A percentile compares a stretch with the other conserved stretches of the same genome.
phyloP scores from a whole-genome alignment of 2,113 vertebrate species.

The Atractosteus spatula region DNA sequence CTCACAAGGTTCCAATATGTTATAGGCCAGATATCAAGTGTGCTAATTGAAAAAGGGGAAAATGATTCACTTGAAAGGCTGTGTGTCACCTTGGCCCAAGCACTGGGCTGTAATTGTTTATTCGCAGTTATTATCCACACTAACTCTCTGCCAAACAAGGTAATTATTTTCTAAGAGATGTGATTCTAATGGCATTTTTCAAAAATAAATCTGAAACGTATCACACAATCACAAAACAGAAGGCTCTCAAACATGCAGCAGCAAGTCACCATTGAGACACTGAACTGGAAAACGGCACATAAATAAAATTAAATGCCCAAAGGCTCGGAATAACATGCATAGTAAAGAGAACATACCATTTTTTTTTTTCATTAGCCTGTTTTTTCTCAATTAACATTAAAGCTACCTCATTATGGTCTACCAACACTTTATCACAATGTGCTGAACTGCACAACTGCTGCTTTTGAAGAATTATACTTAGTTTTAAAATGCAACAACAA shows the following conservation, averaged over 20 bases:
- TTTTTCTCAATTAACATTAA: too few relatives aligned
- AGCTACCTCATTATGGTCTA: too few relatives aligned
- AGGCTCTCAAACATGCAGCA: not conserved
- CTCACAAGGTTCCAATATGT: not conserved
- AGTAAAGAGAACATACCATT: too few relatives aligned
- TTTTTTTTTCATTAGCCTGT: too few relatives aligned
- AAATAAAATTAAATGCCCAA: not conserved
- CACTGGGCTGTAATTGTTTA: constrained; percentile 1
- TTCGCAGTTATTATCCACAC: constrained; percentile 1
- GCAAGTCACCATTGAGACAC: not conserved
- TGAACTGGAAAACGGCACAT: not conserved
- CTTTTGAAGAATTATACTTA: too few relatives aligned
- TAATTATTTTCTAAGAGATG: not conserved
- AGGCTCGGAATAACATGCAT: too few relatives aligned
- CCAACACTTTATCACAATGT: too few relatives aligned
- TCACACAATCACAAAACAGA: not conserved
- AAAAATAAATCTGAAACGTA: not conserved
- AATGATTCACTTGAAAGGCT: not conserved
- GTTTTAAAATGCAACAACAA: too few relatives aligned
- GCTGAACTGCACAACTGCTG: too few relatives aligned
- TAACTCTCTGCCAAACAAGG: not conserved
- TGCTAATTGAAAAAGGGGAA: not conserved
- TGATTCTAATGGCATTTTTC: not conserved
- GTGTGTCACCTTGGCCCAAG: not conserved
- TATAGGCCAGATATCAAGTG: not conserved